Conservation (phyloP, 2,797 vertebrate genomes). For the Gila robusta region DNA sequence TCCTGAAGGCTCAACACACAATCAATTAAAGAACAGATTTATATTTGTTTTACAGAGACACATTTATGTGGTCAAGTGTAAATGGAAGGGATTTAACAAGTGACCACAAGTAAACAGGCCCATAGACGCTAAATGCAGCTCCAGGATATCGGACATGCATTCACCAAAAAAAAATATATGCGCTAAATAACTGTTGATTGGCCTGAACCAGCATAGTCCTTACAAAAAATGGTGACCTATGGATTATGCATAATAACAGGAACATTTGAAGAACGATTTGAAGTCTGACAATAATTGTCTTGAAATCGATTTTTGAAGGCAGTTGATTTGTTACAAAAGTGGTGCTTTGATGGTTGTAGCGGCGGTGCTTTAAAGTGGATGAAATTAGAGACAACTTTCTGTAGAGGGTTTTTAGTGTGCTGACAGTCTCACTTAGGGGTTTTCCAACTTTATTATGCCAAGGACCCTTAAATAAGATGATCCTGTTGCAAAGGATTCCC, state of each 20-base stretch:
- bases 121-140: neutral
- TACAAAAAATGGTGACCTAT: neutral
- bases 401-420: slow-evolving; percentile 1
- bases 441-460: slow-evolving; percentile 9
- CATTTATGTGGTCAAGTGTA: neutral
- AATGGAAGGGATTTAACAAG: neutral
- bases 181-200: neutral
- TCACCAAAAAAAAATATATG: neutral
- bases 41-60: neutral
- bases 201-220: neutral
- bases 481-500: neutral
- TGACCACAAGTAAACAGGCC: neutral
- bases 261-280: neutral
- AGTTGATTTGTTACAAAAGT: slow-evolving; percentile 14
- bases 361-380: neutral
- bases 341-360: neutral
- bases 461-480: neutral
- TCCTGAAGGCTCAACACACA: neutral
- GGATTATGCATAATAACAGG: slow-evolving; percentile 12
- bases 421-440: neutral
- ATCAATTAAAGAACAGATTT: neutral
- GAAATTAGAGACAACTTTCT: slow-evolving; percentile 25
- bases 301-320: slow-evolving; percentile 5
- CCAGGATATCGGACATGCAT: neutral
- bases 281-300: slow-evolving; percentile 13